Conservation (phyloP, 2,113 vertebrate genomes). For the Leucopternis melanops region DNA sequence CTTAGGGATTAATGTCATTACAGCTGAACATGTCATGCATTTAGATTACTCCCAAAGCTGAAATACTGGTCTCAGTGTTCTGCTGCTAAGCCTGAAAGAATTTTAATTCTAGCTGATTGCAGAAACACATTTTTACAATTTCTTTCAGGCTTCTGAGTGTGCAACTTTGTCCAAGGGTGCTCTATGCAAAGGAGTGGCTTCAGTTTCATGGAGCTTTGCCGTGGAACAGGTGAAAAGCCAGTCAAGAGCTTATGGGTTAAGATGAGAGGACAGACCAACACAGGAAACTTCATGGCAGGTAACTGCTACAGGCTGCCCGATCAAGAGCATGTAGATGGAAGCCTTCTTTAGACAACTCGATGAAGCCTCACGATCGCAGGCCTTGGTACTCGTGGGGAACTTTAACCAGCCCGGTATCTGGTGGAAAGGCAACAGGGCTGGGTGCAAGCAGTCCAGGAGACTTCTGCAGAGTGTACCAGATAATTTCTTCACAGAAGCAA, state of each 20-base stretch:
- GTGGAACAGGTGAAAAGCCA: neutral
- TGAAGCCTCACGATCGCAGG: neutral
- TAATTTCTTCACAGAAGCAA: neutral
- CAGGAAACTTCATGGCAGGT: neutral
- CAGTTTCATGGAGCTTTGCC: neutral
- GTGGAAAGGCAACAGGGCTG: neutral
- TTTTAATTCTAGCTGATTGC: neutral
- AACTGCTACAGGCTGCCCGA: neutral
- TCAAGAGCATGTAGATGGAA: neutral
- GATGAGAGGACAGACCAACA: constrained; percentile 4
- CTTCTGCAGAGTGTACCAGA: neutral
- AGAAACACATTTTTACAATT: neutral
- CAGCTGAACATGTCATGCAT: neutral
- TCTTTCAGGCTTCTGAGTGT: neutral
- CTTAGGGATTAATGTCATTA: neutral
- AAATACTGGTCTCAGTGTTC: neutral
- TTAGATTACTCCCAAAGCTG: neutral
- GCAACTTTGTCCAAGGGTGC: neutral
- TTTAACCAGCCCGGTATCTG: neutral
- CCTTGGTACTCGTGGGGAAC: neutral
- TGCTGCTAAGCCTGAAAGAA: neutral
- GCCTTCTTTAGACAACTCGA: neutral
- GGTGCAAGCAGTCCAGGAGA: neutral
- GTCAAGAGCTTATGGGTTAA: neutral
- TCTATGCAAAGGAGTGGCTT: neutral